phyloP scores from a whole-genome alignment of 1,140 invertebrate genomes.

The Sitophilus oryzae region DNA sequence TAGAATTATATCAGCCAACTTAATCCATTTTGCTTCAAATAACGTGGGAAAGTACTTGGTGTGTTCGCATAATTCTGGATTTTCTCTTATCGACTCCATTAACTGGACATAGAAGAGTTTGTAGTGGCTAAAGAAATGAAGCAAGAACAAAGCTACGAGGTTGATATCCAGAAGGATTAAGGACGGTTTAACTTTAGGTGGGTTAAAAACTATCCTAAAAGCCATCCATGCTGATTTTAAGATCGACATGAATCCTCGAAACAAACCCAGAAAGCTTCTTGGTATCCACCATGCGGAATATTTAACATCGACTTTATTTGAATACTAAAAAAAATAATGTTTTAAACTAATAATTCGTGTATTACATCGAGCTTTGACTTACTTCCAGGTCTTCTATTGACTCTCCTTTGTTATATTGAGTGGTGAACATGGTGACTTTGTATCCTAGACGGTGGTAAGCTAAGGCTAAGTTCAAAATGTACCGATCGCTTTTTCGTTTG shows the following conservation, averaged over 20 bases:
- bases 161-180: constrained; percentile 34
- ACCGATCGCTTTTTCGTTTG: constrained; percentile 33
- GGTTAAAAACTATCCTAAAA: constrained; percentile 28
- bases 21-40: constrained; percentile 31
- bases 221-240: constrained; percentile 31
- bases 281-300: constrained; percentile 36
- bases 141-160: constrained; percentile 29
- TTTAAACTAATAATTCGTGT: background rate
- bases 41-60: constrained; percentile 26
- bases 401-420: constrained; percentile 28
- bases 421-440: constrained; percentile 32
- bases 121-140: constrained; percentile 28
- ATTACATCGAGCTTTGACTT: constrained; percentile 1
- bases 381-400: constrained; percentile 31
- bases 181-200: constrained; percentile 27
- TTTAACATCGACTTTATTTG: constrained; percentile 20
- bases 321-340: constrained; percentile 12
- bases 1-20: constrained; percentile 33
- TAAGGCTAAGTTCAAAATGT: constrained; percentile 33
- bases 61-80: constrained; percentile 26
- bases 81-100: constrained; percentile 25
- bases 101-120: constrained; percentile 32
- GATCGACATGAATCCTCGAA: constrained; percentile 16
- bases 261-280: constrained; percentile 21
- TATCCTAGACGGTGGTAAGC: constrained; percentile 31